Percentiles rank a stretch among this genome's conserved stretches.
Evolutionary conservation across 2,113 vertebrate genomes (phyloP).

Genomic region (Thymallus thymallus): DNA sequence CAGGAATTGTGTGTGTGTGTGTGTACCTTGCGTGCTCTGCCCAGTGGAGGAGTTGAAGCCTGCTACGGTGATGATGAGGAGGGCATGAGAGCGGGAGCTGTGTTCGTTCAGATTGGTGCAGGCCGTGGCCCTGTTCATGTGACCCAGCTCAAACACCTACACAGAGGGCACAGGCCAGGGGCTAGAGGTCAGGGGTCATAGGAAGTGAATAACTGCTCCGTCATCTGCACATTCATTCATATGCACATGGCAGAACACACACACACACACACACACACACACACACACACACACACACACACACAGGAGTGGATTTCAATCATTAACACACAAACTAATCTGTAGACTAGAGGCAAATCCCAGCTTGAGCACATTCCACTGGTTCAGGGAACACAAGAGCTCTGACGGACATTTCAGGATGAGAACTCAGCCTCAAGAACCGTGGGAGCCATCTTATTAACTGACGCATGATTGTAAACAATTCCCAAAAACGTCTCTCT

Average conservation of each 20-base stretch:
- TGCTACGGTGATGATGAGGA: constrained; percentile 84
- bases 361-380: constrained; percentile 9
- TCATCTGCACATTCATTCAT: not conserved
- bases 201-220: not conserved
- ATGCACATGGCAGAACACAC: not conserved
- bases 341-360: constrained; percentile 9
- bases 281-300: not conserved
- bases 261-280: not conserved
- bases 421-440: not conserved
- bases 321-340: constrained; percentile 8
- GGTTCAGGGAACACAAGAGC: not conserved
- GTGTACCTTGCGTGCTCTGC: constrained; percentile 81
- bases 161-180: constrained; percentile 5
- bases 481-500: not conserved
- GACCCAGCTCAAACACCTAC: constrained; percentile 89
- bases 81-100: constrained; percentile 93
- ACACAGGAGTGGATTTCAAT: not conserved
- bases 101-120: constrained; percentile 93
- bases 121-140: constrained; percentile 86
- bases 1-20: not conserved
- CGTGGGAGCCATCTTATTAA: not conserved
- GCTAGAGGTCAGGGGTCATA: not conserved
- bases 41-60: constrained; percentile 86
- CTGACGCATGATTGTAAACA: not conserved
- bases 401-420: not conserved